Evolutionary conservation across 2,888 invertebrate genomes (phyloP).

Genomic region (Orchestes rusci): DNA sequence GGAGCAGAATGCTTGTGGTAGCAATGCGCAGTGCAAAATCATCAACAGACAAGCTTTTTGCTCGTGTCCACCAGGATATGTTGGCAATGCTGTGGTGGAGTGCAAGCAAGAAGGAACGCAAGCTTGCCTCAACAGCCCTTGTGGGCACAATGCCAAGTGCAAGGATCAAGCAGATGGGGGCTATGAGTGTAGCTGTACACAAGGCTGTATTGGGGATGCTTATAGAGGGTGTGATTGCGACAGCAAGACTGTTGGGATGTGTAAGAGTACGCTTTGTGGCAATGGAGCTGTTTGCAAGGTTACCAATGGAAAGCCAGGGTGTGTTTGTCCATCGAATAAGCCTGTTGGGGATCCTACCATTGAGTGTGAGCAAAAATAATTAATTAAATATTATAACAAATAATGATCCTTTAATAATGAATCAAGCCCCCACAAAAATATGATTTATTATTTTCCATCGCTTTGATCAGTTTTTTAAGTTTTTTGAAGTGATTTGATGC

Average conservation of each 20-base stretch:
- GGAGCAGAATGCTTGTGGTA: conserved; percentile 68
- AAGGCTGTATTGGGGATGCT: conserved; percentile 76
- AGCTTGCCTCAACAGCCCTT: conserved; percentile 73
- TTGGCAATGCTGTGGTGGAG: conserved; percentile 62
- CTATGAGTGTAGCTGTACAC: conserved; percentile 73
- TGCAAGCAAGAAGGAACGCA: conserved; percentile 63
- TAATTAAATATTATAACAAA: neutral
- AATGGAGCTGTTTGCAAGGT: conserved; percentile 74
- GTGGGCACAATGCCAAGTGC: conserved; percentile 78
- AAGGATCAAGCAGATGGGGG: conserved; percentile 58
- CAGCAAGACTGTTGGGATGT: conserved; percentile 59
- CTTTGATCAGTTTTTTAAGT: too few species aligned
- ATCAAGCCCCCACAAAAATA: neutral
- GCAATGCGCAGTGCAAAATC: conserved; percentile 78
- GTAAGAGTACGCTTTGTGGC: conserved; percentile 73
- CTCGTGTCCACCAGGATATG: conserved; percentile 66
- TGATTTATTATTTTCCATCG: too few species aligned
- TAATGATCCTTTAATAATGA: too few species aligned
- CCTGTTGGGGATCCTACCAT: conserved; percentile 79
- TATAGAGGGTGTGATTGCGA: conserved; percentile 69
- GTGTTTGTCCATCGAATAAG: conserved; percentile 75
- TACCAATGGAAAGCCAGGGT: conserved; percentile 60
- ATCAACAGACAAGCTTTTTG: conserved; percentile 69
- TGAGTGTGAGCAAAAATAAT: conserved; percentile 59
- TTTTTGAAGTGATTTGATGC: too few species aligned